Conservation (phyloP, 2,888 invertebrate species). For the Drosophila anomelani region DNA sequence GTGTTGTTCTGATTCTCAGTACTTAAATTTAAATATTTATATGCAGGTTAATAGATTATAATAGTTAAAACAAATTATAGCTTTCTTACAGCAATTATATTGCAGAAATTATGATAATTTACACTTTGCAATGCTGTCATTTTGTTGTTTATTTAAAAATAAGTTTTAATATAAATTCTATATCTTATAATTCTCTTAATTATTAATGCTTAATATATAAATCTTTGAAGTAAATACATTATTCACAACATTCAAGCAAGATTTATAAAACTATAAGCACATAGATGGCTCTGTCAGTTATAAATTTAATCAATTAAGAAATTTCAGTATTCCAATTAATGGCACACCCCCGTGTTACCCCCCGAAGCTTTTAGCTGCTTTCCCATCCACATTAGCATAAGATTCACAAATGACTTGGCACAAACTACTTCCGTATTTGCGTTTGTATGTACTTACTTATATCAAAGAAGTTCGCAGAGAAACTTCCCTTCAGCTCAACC, state of each 20-base stretch:
- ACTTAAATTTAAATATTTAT: no score
- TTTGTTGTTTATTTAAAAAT: no score
- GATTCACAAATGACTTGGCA: constrained; percentile 51
- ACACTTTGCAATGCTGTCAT: no score
- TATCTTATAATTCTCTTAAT: no score
- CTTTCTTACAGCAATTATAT: neutral
- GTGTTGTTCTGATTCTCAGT: no score
- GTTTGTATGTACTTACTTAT: constrained; percentile 8
- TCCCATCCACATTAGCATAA: constrained; percentile 33
- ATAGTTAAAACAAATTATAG: no score
- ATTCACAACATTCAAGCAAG: neutral
- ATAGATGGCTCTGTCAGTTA: neutral
- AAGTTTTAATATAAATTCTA: no score
- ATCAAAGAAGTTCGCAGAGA: constrained; percentile 27
- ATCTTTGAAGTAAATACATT: no score
- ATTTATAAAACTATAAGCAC: neutral
- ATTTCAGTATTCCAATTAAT: constrained; percentile 28
- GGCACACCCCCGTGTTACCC: constrained; percentile 7
- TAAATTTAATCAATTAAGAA: constrained; percentile 8
- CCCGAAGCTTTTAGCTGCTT: constrained; percentile 3
- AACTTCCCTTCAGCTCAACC: constrained; percentile 32
- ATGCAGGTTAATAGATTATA: no score
- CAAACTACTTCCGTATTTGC: constrained; percentile 31
- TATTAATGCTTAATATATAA: no score
- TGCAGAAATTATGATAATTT: neutral